Base-by-base conservation (phyloP, 2,888 invertebrate species). In the Latrodectus hesperus region DNA sequence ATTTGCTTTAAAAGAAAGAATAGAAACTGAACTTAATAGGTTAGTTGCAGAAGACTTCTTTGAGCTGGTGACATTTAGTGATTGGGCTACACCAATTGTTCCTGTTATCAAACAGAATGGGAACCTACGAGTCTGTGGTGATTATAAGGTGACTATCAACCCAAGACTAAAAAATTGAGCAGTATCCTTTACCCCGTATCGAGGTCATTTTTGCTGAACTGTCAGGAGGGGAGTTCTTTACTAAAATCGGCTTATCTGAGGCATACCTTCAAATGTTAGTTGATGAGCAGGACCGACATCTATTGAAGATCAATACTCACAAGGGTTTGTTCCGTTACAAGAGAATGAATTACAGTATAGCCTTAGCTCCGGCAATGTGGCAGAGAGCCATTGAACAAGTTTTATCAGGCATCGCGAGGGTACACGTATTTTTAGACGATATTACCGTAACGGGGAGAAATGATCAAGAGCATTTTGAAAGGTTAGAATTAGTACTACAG, bases 221-320 rank as follows among this genome's bases (percentile, higher is more conserved):
- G n/a, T n/a, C n/a, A n/a, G n/a, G n/a, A n/a, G n/a, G n/a, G n/a
- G n/a, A n/a, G n/a, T n/a, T n/a, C n/a, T n/a, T n/a, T n/a, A n/a
- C 71, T 71, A 71, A 71, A 71, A 71, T 71, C n/a, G 71, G 93
- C 90, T 90, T 91, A 17, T 84, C 90, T 0, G 90, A 90, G 70
- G 91, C 91, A 0, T 92, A 92, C 89, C 91, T 91, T 85, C 92
- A 92, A 90, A 89, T 92, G 9, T 90, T 90, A 67, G 80, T 92
- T 8, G 90, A 91, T 53, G 89, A 91, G 26, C 84, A 85, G 5
- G 91, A 90, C 17, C 88, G 90, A 75, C 71, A 91, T 81, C 89
- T 90, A 16, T 80, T 90, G 38, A 90, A 90, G n/a, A 90, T 91
- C 16, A 91, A 91, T 84, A 91, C 91, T 14, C 89, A 90, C 78